phyloP scores from a whole-genome alignment of 2,113 vertebrate species.

The Glaucomys volans region DNA sequence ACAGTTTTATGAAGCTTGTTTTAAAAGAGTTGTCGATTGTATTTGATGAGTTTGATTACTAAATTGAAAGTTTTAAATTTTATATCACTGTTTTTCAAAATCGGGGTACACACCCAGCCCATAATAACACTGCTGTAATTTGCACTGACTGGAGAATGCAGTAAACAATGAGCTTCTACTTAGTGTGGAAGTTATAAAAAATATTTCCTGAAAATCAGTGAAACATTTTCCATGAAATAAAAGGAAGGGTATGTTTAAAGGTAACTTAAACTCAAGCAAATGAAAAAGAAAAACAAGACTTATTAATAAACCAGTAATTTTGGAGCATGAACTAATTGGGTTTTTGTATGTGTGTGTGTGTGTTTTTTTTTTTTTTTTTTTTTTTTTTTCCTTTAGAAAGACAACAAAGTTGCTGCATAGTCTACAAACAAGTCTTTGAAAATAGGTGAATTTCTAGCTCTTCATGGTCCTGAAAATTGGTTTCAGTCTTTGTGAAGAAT shows the following conservation, averaged over 20 bases:
- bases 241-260: conserved; percentile 40
- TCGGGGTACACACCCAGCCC: background rate
- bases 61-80: conserved; percentile 27
- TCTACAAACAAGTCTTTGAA: conserved; percentile 83
- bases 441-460: conserved; percentile 87
- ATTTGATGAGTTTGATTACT: conserved; percentile 31
- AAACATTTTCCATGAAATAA: conserved; percentile 26
- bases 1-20: conserved; percentile 43
- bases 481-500: conserved; percentile 91
- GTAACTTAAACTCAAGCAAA: background rate
- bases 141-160: background rate
- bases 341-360: background rate
- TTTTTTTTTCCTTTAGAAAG: conserved; percentile 91
- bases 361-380: too few species aligned
- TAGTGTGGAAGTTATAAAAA: background rate
- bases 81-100: background rate
- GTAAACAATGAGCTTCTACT: background rate
- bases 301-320: background rate
- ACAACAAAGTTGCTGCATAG: conserved; percentile 98
- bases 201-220: background rate
- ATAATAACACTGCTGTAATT: background rate
- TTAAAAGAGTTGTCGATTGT: background rate
- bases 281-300: background rate
- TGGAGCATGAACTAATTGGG: conserved; percentile 56
- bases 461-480: conserved; percentile 88